Evolutionary conservation across 2,113 vertebrate species (phyloP).

Genomic region (Aegypius monachus): DNA sequence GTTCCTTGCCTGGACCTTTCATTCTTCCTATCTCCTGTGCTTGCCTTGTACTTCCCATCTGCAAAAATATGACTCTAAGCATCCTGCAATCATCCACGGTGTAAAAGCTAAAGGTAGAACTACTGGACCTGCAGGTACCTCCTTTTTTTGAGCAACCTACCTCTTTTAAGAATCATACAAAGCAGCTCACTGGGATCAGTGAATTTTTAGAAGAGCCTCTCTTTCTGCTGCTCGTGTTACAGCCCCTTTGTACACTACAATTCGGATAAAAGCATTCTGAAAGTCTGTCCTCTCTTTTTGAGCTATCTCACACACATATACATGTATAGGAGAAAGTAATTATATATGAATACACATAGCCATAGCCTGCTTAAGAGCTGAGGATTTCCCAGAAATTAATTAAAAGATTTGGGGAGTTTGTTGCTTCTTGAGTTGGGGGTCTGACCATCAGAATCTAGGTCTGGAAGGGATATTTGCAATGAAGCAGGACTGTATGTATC

Average conservation of each 20-base stretch:
- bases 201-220: background rate
- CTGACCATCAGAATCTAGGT: background rate
- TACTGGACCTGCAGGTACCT: background rate
- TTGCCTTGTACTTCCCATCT: background rate
- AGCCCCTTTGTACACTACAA: background rate
- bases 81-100: background rate
- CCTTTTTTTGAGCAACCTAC: background rate
- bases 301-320: background rate
- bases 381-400: background rate
- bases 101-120: background rate
- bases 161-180: background rate
- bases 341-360: background rate
- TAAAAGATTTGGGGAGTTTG: background rate
- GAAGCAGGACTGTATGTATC: background rate
- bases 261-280: background rate
- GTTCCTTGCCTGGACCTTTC: background rate
- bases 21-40: background rate
- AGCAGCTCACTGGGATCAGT: background rate
- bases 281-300: background rate
- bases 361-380: background rate
- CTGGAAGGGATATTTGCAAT: background rate
- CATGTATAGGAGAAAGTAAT: background rate
- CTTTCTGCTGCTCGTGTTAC: background rate
- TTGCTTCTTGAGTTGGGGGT: background rate
- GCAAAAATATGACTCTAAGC: background rate